Conservation (phyloP, 2,113 vertebrate species). For the Lepus europaeus region DNA sequence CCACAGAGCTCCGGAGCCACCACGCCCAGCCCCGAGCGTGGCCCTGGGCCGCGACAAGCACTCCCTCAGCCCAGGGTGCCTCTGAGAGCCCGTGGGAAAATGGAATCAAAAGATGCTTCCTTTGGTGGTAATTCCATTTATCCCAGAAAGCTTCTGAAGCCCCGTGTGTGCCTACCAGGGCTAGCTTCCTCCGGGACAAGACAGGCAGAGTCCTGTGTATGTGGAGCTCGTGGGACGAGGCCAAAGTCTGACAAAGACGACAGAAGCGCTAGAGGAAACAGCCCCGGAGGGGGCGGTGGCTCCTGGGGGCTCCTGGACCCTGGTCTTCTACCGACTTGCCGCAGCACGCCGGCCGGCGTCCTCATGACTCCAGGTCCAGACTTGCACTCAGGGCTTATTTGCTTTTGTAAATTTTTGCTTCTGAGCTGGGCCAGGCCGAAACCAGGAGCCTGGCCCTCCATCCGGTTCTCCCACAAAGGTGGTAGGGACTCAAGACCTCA, state of each 20-base stretch:
- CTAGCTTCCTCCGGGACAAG: background rate
- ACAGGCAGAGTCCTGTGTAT: background rate
- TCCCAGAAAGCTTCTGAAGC: background rate
- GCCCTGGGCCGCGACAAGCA: background rate
- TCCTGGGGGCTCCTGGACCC: too few species aligned
- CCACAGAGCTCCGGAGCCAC: background rate
- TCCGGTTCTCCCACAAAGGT: too few species aligned
- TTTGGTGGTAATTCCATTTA: too few species aligned
- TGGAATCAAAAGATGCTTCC: background rate
- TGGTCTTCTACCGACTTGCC: fast-evolving
- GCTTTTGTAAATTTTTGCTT: too few species aligned
- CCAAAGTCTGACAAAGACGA: background rate
- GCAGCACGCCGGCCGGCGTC: fast-evolving
- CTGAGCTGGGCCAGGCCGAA: background rate
- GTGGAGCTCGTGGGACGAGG: background rate
- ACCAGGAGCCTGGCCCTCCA: too few species aligned
- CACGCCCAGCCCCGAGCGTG: background rate
- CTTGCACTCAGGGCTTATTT: too few species aligned
- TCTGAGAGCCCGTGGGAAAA: too few species aligned
- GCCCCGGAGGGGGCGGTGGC: too few species aligned
- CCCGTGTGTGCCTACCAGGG: fast-evolving
- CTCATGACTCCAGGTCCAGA: too few species aligned
- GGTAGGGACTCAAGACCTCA: too few species aligned
- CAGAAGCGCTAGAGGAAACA: background rate
- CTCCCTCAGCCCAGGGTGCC: background rate